Evolutionary conservation across 1,140 invertebrate genomes (phyloP).

Genomic region (Micrasema minimum): DNA sequence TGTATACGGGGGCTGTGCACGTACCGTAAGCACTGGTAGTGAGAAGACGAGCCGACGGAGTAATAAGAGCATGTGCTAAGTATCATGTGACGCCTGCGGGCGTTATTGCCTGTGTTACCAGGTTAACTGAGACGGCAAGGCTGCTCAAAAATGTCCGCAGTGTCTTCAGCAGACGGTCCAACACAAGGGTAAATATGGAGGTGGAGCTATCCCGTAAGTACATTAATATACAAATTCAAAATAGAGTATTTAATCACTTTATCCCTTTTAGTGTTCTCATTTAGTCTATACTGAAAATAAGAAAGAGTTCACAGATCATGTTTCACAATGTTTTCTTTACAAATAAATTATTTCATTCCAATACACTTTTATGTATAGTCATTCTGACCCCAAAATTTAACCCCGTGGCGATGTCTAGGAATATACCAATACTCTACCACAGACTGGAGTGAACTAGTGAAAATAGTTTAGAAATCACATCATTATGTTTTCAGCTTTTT

Average conservation of each 20-base stretch:
- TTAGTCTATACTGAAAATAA: background rate
- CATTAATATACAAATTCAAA: no score
- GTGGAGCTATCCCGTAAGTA: slow-evolving; percentile 93
- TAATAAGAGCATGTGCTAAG: slow-evolving; percentile 46
- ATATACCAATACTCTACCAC: background rate
- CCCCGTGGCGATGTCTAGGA: no score
- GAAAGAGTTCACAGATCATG: background rate
- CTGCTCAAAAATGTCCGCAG: slow-evolving; percentile 92
- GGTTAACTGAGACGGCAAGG: slow-evolving; percentile 94
- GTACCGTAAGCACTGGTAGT: no score
- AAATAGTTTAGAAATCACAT: slow-evolving; percentile 1
- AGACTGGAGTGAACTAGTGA: background rate
- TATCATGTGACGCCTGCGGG: slow-evolving; percentile 52
- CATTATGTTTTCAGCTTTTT: slow-evolving; percentile 30
- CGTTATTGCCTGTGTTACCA: slow-evolving; percentile 66
- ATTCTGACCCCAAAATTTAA: no score
- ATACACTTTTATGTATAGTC: no score
- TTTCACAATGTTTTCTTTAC: background rate
- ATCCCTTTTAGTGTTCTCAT: background rate
- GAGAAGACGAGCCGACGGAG: background rate
- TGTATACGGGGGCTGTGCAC: no score
- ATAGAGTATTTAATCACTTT: no score
- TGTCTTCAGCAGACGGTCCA: slow-evolving; percentile 86
- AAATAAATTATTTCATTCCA: no score
- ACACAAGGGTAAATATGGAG: slow-evolving; percentile 82